Base-by-base conservation (phyloP, 2,888 invertebrate species). In the Trilocha varians region DNA sequence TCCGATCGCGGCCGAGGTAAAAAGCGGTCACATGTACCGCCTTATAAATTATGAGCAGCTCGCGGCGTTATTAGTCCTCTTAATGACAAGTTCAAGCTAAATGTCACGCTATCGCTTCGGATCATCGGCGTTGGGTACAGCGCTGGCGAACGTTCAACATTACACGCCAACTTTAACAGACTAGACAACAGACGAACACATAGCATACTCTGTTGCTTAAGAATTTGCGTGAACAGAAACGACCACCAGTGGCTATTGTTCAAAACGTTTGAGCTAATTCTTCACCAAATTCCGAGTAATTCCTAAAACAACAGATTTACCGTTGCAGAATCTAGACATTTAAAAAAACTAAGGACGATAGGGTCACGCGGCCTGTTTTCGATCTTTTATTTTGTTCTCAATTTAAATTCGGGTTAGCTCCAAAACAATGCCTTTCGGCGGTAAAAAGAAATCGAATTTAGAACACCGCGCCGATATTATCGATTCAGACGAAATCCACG, bases 11-110 rank as follows among this genome's bases (percentile, higher is more conserved):
- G 54, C 37, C 45, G 60, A 65, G 59, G 77, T 72, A 85, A 85
- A 85, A 85, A 84, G 80, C 76, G 71, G 76, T 72, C 77, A 70
- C 70, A 68, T 68, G 64, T 61, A 62, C 72, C 67, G 70, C 70
- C 75, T 73, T 74, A 70, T 77, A 80, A 77, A 80, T 80, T 76
- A 78, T 77, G 70, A 76, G 62, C 69, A 57, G 62, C 59, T 57
- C 51, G 42, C 57, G 59, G 62, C 67, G 70, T 73, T 77, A 80
- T 79, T 78, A 77, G 78, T 72, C 67, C 75, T 62, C 73, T 68
- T 79, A 76, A 77, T 75, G 76, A 78, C 70, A 68, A 58, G 59
- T 56, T 44, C 39, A 48, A 47, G 44, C 39, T 25, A 25, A 25
- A 25, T 25, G 46, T 16, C 32, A 32, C 32, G 14, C 37, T 16